phyloP scores from a whole-genome alignment of 2,888 invertebrate genomes.

The Protophormia terraenovae region DNA sequence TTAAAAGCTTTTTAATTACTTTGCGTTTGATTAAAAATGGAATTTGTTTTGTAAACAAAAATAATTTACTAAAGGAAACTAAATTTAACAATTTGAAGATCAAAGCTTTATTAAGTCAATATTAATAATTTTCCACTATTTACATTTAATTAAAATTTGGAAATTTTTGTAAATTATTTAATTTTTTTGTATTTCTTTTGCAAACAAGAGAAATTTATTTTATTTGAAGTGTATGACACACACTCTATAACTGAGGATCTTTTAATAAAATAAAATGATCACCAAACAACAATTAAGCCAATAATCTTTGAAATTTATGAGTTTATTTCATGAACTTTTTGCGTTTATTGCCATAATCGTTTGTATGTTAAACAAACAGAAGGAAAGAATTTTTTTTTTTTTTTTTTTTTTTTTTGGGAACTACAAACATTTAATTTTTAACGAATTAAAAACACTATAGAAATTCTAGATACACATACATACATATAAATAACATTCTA shows the following conservation, averaged over 20 bases:
- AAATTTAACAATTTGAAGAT: conserved; percentile 18
- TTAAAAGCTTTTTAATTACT: conserved; percentile 6
- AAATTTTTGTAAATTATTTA: conserved; percentile 16
- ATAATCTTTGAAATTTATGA: conserved; percentile 2
- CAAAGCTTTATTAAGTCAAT: conserved; percentile 43
- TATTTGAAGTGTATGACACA: background rate
- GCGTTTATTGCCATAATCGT: background rate
- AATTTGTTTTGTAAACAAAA: conserved; percentile 25
- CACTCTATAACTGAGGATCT: background rate
- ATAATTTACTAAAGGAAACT: background rate
- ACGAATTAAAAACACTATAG: background rate
- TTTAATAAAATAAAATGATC: conserved; percentile 3
- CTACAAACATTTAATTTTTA: background rate
- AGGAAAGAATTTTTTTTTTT: background rate
- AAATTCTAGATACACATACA: no score
- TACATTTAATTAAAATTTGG: conserved; percentile 16
- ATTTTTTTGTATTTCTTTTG: background rate
- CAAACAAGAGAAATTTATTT: background rate
- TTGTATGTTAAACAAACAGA: background rate
- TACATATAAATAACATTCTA: no score
- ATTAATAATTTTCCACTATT: conserved; percentile 21
- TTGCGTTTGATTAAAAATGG: background rate
- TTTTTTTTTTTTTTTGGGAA: no score
- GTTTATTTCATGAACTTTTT: background rate
- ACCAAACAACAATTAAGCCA: background rate